phyloP scores from a whole-genome alignment of 2,888 invertebrate genomes.

The Drosophila demipolita region DNA sequence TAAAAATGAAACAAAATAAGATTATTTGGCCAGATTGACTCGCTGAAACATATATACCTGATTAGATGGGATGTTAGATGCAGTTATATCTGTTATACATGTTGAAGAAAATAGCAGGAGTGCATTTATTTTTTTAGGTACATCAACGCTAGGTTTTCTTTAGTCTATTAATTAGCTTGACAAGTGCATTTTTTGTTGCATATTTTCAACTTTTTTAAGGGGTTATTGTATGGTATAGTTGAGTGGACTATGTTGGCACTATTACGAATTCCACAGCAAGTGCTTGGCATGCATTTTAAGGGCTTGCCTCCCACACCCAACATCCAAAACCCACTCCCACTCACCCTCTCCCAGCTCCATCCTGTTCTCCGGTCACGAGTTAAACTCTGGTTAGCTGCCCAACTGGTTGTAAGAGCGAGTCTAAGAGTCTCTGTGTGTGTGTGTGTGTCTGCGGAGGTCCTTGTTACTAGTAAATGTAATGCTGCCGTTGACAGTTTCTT shows the following conservation, averaged over 20 bases:
- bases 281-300: constrained; percentile 10
- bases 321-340: background rate
- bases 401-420: background rate
- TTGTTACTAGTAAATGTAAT: constrained; percentile 54
- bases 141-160: background rate
- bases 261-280: constrained; percentile 11
- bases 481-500: constrained; percentile 65
- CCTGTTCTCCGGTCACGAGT: background rate
- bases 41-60: background rate
- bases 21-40: background rate
- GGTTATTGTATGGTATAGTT: background rate
- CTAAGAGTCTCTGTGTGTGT: background rate
- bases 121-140: background rate
- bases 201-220: background rate
- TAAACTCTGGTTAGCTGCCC: constrained; percentile 2
- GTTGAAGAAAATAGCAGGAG: background rate
- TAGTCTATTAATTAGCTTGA: background rate
- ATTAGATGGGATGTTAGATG: background rate
- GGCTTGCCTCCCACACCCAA: background rate
- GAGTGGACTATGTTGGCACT: background rate
- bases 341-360: background rate
- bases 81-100: background rate
- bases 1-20: background rate
- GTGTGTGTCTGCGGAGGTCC: background rate
- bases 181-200: constrained; percentile 1